Evolutionary conservation across 2,797 vertebrate species (phyloP), one percentile per base, ranked within the genome.

Genomic region (Rhinogobio ventralis): DNA sequence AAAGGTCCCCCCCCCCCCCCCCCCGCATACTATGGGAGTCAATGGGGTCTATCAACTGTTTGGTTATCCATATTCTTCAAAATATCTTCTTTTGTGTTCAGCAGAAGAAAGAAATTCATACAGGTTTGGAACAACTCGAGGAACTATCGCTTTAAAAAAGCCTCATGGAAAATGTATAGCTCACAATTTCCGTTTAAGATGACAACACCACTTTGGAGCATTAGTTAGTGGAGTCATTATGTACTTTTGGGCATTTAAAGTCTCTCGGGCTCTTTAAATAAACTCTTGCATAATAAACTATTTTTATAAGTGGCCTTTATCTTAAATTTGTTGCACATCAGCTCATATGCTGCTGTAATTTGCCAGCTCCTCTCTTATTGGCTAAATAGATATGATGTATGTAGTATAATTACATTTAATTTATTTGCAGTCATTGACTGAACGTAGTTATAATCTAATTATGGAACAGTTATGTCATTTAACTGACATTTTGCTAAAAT

Each of bases 181-280:
- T 79, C 62, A 71, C 39, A 25, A 77, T 88, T 86, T 89, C 75
- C 73, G 85, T 85, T 86, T 86, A 57, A 83, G 79, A 81, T 36
- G 45, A 66, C 57, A 74, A 15, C 53, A 36, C 20, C 66, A 75
- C 79, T 86, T 84, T 81, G 49, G 60, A 55, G 30, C 45, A 25
- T 69, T 87, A 19, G 36, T 69, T 82, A 68, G 39, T 66, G 28
- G 46, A 79, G 17, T 39, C 13, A 1, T 74, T 45, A 46, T 78
- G 60, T 25, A 66, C 64, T 2, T 77, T 25, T 60, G 39, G 53
- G 8, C 14, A 28, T 80, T 57, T 83, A 64, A 72, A 82, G 57
- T 86, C 23, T 39, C 19, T 23, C 36, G 23, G 15, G 36, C 25
- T 78, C 83, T 89, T 87, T 75, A 57, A 86, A 81, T 79, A 17